Evolutionary conservation across 2,888 invertebrate genomes (phyloP).

Genomic region (Latrodectus hesperus): DNA sequence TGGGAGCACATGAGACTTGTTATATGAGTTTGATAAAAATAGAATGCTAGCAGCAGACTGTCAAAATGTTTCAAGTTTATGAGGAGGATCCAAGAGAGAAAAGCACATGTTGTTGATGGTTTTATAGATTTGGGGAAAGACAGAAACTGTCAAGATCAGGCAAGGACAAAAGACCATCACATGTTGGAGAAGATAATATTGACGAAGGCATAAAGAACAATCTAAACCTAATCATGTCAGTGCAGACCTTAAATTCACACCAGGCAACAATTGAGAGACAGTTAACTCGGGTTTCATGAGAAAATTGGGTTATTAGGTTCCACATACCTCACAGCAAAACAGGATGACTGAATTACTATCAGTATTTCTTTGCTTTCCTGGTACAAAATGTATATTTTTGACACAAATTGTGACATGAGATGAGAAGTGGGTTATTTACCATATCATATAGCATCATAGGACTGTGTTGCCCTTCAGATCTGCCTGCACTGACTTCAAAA

Average conservation of each 20-base stretch:
- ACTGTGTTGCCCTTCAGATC: constrained; percentile 4
- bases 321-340: not conserved
- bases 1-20: not conserved
- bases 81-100: not conserved
- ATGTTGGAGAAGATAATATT: constrained; percentile 13
- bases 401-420: constrained; percentile 1
- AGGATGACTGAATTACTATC: not conserved
- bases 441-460: constrained; percentile 12
- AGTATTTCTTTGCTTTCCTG: not conserved
- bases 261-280: not conserved
- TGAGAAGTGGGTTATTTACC: not conserved
- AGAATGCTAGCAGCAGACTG: not conserved
- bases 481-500: constrained; percentile 3
- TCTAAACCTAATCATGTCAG: not conserved
- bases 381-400: constrained; percentile 6
- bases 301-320: not conserved
- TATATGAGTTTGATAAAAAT: not conserved
- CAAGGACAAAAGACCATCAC: constrained; percentile 9
- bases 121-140: constrained; percentile 24
- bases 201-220: not conserved
- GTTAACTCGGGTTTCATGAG: constrained; percentile 3
- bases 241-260: constrained; percentile 3
- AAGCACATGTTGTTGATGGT: constrained; percentile 12
- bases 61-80: not conserved
- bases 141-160: constrained; percentile 16